A percentile compares a stretch with the other conserved stretches of the same genome.
phyloP scores from a whole-genome alignment of 2,888 invertebrate species.

The Cetonia aurata region DNA sequence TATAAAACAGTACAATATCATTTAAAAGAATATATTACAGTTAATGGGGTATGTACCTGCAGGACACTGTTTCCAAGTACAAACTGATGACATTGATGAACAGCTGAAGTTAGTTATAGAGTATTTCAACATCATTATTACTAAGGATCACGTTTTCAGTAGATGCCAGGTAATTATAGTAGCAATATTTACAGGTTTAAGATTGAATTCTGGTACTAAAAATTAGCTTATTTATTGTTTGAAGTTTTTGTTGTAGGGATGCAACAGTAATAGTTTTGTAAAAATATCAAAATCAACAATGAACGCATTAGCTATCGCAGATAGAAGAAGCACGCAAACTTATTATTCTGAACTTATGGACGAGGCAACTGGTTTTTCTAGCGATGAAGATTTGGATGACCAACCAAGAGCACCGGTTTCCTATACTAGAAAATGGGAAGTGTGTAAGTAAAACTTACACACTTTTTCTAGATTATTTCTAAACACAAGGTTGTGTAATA shows the following conservation, averaged over 20 bases:
- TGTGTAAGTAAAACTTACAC: conserved; percentile 58
- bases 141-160: conserved; percentile 76
- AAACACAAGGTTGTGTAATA: no score
- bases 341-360: conserved; percentile 56
- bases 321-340: conserved; percentile 40
- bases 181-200: no score
- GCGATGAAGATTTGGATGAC: conserved; percentile 61
- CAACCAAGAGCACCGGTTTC: conserved; percentile 49
- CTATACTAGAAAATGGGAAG: conserved; percentile 60
- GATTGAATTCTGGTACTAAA: no score
- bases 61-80: conserved; percentile 73
- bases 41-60: conserved; percentile 69
- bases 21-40: conserved; percentile 56
- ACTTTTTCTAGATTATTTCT: neutral
- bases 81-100: conserved; percentile 69
- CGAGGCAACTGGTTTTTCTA: conserved; percentile 64
- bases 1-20: neutral
- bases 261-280: conserved; percentile 68
- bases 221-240: conserved; percentile 43
- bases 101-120: conserved; percentile 77
- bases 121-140: conserved; percentile 75
- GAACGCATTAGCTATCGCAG: conserved; percentile 58
- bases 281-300: conserved; percentile 65
- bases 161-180: conserved; percentile 74
- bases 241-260: conserved; percentile 59